phyloP scores from a whole-genome alignment of 2,888 invertebrate species.

The Gasteruption jaculator region DNA sequence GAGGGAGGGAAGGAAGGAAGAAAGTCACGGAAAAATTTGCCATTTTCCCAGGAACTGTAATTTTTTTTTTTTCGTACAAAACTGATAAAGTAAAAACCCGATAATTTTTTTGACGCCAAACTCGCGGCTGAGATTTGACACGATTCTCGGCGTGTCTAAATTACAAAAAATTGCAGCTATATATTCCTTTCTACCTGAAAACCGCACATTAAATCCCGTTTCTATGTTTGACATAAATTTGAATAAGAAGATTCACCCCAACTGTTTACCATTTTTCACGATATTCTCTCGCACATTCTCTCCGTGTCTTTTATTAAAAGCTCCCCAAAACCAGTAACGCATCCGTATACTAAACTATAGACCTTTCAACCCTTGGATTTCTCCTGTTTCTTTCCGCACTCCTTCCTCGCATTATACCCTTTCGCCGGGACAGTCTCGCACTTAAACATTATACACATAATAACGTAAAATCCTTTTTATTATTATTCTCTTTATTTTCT shows the following conservation, averaged over 20 bases:
- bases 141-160: too few species aligned
- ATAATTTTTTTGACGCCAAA: too few species aligned
- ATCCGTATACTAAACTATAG: too few species aligned
- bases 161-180: too few species aligned
- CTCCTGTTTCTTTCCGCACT: constrained; percentile 23
- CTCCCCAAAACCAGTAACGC: too few species aligned
- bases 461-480: constrained; percentile 43
- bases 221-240: constrained; percentile 48
- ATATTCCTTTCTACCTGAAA: too few species aligned
- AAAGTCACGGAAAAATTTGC: constrained; percentile 20
- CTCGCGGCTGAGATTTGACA: too few species aligned
- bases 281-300: constrained; percentile 26
- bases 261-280: constrained; percentile 48
- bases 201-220: constrained; percentile 43
- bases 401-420: too few species aligned
- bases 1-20: constrained; percentile 15
- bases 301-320: neutral
- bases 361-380: constrained; percentile 15
- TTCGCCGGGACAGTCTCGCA: constrained; percentile 19
- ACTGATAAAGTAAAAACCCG: too few species aligned
- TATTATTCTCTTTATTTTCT: too few species aligned
- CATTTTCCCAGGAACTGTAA: constrained; percentile 38
- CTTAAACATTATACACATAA: constrained; percentile 29
- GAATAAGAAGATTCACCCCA: constrained; percentile 50
- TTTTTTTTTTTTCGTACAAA: too few species aligned